A percentile compares a stretch with the other conserved stretches of the same genome.
Evolutionary conservation across 2,797 vertebrate species (phyloP).

Genomic region (Anguilla anguilla): DNA sequence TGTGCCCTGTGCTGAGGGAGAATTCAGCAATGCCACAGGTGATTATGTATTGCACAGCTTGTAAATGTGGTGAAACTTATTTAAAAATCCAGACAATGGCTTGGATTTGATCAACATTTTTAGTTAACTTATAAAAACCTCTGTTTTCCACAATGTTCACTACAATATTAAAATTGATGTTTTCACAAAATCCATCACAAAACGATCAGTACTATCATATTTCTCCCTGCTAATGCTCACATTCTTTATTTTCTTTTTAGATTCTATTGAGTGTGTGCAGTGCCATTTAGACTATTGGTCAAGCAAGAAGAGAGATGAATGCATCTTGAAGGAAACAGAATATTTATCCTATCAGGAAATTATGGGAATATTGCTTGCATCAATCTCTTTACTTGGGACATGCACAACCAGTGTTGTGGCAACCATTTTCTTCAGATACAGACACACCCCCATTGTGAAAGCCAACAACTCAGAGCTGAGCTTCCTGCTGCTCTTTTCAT

Average conservation of each 20-base stretch:
- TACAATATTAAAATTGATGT: background rate
- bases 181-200: background rate
- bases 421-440: slow-evolving; percentile 58
- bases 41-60: background rate
- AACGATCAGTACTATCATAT: background rate
- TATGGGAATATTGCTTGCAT: slow-evolving; percentile 65
- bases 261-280: slow-evolving; percentile 55
- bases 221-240: background rate
- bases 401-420: slow-evolving; percentile 52
- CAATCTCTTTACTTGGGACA: slow-evolving; percentile 61
- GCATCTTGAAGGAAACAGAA: slow-evolving; percentile 54
- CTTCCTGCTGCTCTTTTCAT: background rate
- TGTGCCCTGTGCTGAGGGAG: slow-evolving; percentile 59
- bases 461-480: background rate
- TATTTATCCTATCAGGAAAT: slow-evolving; percentile 55
- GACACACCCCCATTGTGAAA: slow-evolving; percentile 34
- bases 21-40: slow-evolving; percentile 69
- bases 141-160: background rate
- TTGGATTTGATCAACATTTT: no score
- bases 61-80: background rate
- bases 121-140: background rate
- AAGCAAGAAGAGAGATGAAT: slow-evolving; percentile 52
- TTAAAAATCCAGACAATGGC: slow-evolving; percentile 12
- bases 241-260: slow-evolving; percentile 38
- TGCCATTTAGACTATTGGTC: slow-evolving; percentile 60